These are phyloP conservation scores for Stegodyphus dumicola DNA, from an alignment of 1,140 invertebrate genomes.

Conservation along the genomic window DNA sequence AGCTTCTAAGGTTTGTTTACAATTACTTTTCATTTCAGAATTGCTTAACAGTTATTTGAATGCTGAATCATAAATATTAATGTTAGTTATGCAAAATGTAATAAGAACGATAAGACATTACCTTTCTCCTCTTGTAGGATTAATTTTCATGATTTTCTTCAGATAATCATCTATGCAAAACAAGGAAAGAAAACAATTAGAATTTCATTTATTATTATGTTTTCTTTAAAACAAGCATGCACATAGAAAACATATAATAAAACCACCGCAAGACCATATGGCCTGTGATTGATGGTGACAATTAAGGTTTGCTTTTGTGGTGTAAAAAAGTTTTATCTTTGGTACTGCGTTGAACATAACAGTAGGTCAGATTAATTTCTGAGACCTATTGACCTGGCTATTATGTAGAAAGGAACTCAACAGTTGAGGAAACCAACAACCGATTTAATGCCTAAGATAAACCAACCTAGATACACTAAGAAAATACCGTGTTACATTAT, in stretches of 20 bases:
- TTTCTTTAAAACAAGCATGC: not conserved
- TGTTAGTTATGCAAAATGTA: too few species aligned
- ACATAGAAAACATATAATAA: not conserved
- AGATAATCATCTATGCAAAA: slow-evolving; percentile 35
- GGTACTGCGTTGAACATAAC: not conserved
- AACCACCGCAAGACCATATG: not conserved
- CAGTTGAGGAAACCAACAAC: not conserved
- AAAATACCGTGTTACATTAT: not conserved
- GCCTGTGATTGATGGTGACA: slow-evolving; percentile 33
- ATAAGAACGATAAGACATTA: not conserved
- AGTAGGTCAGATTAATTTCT: slow-evolving; percentile 49
- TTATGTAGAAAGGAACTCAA: not conserved
- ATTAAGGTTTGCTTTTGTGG: not conserved
- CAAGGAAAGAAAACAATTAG: slow-evolving; percentile 37
- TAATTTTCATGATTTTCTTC: slow-evolving; percentile 40
- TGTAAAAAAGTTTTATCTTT: not conserved
- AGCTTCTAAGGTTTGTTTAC: too few species aligned
- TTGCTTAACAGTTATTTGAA: too few species aligned
- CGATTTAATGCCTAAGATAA: slow-evolving; percentile 14
- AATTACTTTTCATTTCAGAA: too few species aligned
- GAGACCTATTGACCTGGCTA: slow-evolving; percentile 36
- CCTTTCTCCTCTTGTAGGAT: slow-evolving; percentile 28
- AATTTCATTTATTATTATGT: slow-evolving; percentile 6
- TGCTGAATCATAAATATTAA: too few species aligned
- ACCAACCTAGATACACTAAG: slow-evolving; percentile 24